Evolutionary conservation across 1,140 invertebrate genomes (phyloP).

Genomic region (Orussus abietinus): DNA sequence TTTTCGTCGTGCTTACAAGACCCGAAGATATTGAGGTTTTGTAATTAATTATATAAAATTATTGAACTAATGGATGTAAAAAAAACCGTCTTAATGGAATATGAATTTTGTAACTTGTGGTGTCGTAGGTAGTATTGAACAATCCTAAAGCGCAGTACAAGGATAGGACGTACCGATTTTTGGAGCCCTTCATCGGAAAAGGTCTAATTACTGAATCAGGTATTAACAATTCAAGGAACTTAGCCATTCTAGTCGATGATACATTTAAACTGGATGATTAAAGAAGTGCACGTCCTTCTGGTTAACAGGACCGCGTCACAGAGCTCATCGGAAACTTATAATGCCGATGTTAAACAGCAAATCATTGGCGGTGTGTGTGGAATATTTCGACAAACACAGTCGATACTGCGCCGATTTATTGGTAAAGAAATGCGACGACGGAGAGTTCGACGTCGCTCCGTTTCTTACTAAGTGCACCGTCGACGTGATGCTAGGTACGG

Average conservation of each 20-base stretch:
- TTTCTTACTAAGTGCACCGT: conserved; percentile 27
- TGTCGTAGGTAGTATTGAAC: conserved; percentile 32
- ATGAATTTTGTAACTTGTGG: conserved; percentile 5
- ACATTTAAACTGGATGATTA: no score
- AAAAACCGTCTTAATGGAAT: no score
- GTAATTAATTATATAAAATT: conserved; percentile 5
- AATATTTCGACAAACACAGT: conserved; percentile 35
- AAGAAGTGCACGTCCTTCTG: not conserved
- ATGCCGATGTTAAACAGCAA: conserved; percentile 39
- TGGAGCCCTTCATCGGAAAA: conserved; percentile 38
- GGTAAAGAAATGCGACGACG: conserved; percentile 14
- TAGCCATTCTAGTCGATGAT: no score
- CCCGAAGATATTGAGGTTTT: conserved; percentile 50
- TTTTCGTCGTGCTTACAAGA: conserved; percentile 43
- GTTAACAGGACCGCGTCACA: conserved; percentile 33
- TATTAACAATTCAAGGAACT: conserved; percentile 21
- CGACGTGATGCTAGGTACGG: conserved; percentile 38
- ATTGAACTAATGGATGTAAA: not conserved
- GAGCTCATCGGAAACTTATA: conserved; percentile 41
- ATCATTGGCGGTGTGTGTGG: conserved; percentile 33
- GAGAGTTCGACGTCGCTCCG: conserved; percentile 36
- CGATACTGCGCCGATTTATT: conserved; percentile 17
- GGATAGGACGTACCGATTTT: conserved; percentile 43
- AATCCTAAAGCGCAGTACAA: conserved; percentile 39
- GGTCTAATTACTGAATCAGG: conserved; percentile 48